A percentile compares a stretch with the other conserved stretches of the same genome.
Evolutionary conservation across 2,888 invertebrate species (phyloP).

Genomic region (Drosophila mayaguana): DNA sequence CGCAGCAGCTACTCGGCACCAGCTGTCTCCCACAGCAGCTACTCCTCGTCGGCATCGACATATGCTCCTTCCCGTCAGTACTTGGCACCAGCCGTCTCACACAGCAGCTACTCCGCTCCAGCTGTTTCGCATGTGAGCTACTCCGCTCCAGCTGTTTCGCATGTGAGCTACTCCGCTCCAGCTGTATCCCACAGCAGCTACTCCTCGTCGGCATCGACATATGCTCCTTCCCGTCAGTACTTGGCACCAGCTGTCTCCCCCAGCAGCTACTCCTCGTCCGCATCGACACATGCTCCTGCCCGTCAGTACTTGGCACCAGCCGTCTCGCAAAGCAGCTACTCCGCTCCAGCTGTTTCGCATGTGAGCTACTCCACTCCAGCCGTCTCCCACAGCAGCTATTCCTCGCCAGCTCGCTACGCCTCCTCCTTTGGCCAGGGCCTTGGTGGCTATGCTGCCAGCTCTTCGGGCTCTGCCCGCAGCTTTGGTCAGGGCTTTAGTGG

Average conservation of each 20-base stretch:
- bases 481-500: conserved; percentile 33
- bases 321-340: conserved; percentile 9
- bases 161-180: conserved; percentile 14
- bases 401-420: conserved; percentile 35
- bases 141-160: conserved; percentile 13
- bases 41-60: conserved; percentile 13
- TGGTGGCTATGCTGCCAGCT: conserved; percentile 21
- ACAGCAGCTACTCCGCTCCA: conserved; percentile 14
- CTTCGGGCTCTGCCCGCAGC: conserved; percentile 23
- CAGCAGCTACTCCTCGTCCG: not conserved
- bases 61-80: conserved; percentile 23
- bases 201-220: conserved; percentile 3
- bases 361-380: conserved; percentile 22
- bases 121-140: conserved; percentile 16
- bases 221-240: conserved; percentile 7
- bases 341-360: conserved; percentile 10
- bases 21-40: conserved; percentile 8
- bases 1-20: conserved; percentile 22
- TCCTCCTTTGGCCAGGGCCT: conserved; percentile 23
- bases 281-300: not conserved
- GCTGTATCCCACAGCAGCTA: conserved; percentile 18
- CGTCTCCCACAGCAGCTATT: conserved; percentile 10
- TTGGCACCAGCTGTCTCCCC: not conserved
- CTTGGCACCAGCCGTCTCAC: conserved; percentile 9
- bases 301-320: conserved; percentile 29